These are phyloP conservation scores for Cydia amplana DNA, from an alignment of 1,140 invertebrate species.

Conservation along the genomic window DNA sequence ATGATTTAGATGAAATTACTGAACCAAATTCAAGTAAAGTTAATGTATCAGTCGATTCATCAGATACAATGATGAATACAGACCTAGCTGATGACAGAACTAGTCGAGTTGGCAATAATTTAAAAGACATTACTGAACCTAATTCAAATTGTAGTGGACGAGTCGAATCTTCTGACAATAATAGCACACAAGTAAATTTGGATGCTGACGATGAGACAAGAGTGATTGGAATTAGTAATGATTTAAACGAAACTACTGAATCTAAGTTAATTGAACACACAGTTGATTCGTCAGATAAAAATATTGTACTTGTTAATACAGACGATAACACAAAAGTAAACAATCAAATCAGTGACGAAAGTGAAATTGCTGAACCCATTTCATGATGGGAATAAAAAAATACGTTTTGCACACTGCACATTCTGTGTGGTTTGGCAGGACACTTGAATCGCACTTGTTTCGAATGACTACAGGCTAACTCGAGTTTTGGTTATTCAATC, in stretches of 20 bases:
- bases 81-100: background rate
- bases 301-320: background rate
- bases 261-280: background rate
- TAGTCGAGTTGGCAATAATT: background rate
- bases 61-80: background rate
- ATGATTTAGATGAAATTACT: background rate
- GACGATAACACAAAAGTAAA: background rate
- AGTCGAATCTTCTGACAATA: background rate
- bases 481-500: no score
- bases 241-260: background rate
- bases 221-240: background rate
- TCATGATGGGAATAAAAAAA: background rate
- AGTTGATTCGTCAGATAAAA: background rate
- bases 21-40: background rate
- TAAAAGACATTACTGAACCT: background rate
- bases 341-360: background rate
- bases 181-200: background rate
- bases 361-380: background rate
- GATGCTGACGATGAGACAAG: background rate
- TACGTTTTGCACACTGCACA: background rate
- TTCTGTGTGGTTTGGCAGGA: no score
- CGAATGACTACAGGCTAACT: background rate
- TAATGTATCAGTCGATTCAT: background rate
- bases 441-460: background rate
- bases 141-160: background rate